Base-by-base conservation (phyloP, 2,113 vertebrate species). In the Myotis lucifugus region DNA sequence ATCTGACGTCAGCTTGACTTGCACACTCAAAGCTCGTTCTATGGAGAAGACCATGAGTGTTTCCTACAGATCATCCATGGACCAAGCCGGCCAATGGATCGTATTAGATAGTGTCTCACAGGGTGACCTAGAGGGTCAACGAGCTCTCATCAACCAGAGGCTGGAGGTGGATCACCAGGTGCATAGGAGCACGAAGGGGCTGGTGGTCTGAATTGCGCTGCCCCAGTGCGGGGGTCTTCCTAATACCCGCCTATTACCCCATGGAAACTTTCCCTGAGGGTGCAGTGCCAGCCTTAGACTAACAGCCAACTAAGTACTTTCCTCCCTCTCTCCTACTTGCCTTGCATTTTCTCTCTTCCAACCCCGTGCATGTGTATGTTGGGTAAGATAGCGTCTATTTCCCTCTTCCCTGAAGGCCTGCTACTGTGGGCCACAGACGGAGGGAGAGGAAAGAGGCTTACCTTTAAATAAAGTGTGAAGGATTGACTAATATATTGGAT, bases 321-420 rank as follows among this genome's bases (percentile, higher is more conserved):
- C 46, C 37, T 25, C 50, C 32, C 34, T 18, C 3, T 0, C 52
- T 12, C 27, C 64, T 23, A 13, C 5, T 50, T 3, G 25, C 37
- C 40, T 9, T 29, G 13, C 6, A 13, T 46, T 9, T 73, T 37
- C 17, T 42, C 19, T 54, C 46, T 61, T 40, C 70, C 32, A 87
- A 1, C 0, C 40, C 4, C 8, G 8, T 11, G 8, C 6, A 13
- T 37, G 17, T 18, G 14, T 32, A 2, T 6, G 37, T 5, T 5
- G 21, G 46, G 54, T 27, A 67, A 42, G 25, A 37, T 4, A 14
- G 14, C 37, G 17, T n/a, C 40, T 40, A 7, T 7, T 50, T 87
- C 37, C 52, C 19, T 84, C 91, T 81, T 48, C 5, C 64, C 42
- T 1, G 11, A n/a, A 42, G 54, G n/a, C 46, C 50, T 52, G 29